A percentile compares a stretch with the other conserved stretches of the same genome.
phyloP scores from a whole-genome alignment of 2,888 invertebrate genomes.

The Mesorhabditis sp. region DNA sequence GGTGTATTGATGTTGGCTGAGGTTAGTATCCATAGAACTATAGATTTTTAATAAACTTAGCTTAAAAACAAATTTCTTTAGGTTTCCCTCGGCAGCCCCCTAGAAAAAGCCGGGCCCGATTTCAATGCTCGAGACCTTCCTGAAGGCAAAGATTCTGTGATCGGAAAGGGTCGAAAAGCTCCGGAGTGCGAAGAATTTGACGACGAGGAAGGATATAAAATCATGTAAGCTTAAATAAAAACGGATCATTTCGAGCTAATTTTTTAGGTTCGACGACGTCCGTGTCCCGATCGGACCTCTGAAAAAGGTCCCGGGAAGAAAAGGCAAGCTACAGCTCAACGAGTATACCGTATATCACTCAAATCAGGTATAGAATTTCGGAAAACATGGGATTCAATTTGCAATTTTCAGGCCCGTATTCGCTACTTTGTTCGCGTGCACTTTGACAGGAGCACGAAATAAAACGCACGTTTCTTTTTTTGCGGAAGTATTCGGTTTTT shows the following conservation, averaged over 20 bases:
- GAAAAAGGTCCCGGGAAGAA: neutral
- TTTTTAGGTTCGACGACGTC: neutral
- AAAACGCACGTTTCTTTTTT: no score
- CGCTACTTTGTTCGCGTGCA: constrained; percentile 5
- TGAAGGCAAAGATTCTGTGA: neutral
- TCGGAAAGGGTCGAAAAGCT: neutral
- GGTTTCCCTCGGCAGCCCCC: neutral
- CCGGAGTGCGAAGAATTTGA: neutral
- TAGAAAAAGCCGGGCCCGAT: neutral
- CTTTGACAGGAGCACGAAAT: neutral
- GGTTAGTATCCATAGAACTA: neutral
- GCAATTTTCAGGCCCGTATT: constrained; percentile 4
- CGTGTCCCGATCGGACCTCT: neutral
- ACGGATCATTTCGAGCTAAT: neutral
- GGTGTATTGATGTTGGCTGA: neutral
- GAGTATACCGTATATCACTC: neutral
- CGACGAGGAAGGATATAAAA: neutral
- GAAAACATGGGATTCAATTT: neutral
- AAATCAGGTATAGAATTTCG: neutral
- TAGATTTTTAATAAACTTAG: neutral
- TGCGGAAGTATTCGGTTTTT: no score
- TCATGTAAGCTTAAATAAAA: neutral
- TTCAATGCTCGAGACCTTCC: constrained; percentile 5
- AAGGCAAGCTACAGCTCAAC: neutral
- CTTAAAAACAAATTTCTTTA: neutral